A percentile compares a stretch with the other conserved stretches of the same genome.
These are phyloP conservation scores for Neofelis nebulosa DNA, from an alignment of 2,113 vertebrate species.

Conservation along the genomic window DNA sequence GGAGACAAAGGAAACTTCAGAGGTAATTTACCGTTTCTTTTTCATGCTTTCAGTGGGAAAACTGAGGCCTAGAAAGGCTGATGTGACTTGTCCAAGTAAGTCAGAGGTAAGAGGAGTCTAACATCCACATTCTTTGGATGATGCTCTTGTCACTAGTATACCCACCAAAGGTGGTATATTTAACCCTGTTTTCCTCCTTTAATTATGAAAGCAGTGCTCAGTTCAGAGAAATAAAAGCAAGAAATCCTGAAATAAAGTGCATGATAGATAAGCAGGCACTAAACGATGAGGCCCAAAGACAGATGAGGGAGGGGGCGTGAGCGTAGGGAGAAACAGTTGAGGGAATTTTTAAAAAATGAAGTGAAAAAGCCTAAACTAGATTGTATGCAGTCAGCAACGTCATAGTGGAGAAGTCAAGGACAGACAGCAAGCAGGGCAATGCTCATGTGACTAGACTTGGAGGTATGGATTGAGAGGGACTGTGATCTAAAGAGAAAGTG, in stretches of 20 bases:
- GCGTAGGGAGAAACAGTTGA: background rate
- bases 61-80: background rate
- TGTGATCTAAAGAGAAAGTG: background rate
- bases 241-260: background rate
- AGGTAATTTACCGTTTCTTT: background rate
- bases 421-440: background rate
- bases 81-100: background rate
- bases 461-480: background rate
- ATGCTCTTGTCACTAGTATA: background rate
- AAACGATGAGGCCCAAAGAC: background rate
- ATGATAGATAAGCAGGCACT: background rate
- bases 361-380: background rate
- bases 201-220: constrained; percentile 10
- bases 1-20: background rate
- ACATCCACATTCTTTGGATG: background rate
- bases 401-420: background rate
- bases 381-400: background rate
- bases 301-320: background rate
- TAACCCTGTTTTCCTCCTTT: background rate
- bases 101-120: background rate
- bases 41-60: background rate
- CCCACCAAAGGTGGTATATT: background rate
- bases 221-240: background rate
- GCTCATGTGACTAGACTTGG: background rate
- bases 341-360: background rate